Base-by-base conservation (phyloP, 1,140 invertebrate genomes). In the Danaus plexippus region DNA sequence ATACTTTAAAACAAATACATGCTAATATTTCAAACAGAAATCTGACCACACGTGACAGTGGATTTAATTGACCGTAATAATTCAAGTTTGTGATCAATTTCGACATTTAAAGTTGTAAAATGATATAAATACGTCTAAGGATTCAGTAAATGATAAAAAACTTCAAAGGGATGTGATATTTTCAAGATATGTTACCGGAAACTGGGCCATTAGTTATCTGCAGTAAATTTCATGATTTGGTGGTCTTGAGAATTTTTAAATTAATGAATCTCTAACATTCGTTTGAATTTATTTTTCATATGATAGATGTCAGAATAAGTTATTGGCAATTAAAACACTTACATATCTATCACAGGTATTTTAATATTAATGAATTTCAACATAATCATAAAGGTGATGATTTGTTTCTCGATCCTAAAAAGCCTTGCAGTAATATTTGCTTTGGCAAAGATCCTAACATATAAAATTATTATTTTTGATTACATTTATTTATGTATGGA, bases 181-280 rank as follows among this genome's bases (percentile, higher is more conserved):
- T 56, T 59, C 62, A 53, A 72, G 71, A 80, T 83, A 70, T 74
- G 76, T 75, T 69, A 53, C 83, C 77, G 83, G 80, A 84, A 76
- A 73, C 71, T 53, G 55, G 47, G 69, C 70, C 72, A 83, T 86
- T 83, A 83, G 71, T 66, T 59, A 51, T 54, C 47, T 44, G 73
- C 64, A 73, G 73, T 86, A 80, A 83, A 86, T 84, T 79, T 69
- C 62, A 83, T 78, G 83, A 84, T 84, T 84, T 86, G 84, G 75
- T 70, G 58, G 68, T 54, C 69, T 82, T 78, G 78, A 75, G 84
- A 78, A 84, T 76, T 82, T 65, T 77, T 75, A 82, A 75, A 86
- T 84, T 83, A 77, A 85, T 83, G 78, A 71, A 61, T 53, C 73
- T 75, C 71, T 73, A 32, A 32, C 22, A 3, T 32, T 32, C 22